A percentile compares a stretch with the other conserved stretches of the same genome.
These are phyloP conservation scores for Cyclura pinguis DNA, from an alignment of 2,797 vertebrate species.

Conservation along the genomic window DNA sequence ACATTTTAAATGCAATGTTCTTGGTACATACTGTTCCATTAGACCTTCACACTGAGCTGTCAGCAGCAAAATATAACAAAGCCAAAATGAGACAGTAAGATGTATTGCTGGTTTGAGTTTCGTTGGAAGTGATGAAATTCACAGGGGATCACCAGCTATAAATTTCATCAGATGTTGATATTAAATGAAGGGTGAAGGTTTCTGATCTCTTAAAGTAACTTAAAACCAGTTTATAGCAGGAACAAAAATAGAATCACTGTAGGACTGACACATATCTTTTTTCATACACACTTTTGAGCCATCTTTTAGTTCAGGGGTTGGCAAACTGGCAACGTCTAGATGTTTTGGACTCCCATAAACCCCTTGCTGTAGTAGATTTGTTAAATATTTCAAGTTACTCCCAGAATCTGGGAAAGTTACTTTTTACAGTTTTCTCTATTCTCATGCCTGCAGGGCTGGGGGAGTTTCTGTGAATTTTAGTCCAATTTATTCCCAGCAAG, in stretches of 20 bases:
- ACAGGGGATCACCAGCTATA: neutral
- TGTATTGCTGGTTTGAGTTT: neutral
- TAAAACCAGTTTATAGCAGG: neutral
- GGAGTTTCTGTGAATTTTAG: no score
- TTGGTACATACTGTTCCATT: slow-evolving; percentile 1
- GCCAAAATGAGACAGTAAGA: neutral
- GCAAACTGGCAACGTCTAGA: neutral
- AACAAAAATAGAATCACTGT: neutral
- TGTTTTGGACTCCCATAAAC: neutral
- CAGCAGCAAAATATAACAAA: neutral
- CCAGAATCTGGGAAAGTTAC: no score
- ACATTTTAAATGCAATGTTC: neutral
- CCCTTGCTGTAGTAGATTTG: neutral
- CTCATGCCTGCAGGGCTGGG: no score
- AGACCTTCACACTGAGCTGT: neutral
- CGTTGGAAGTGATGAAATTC: neutral
- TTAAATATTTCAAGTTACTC: no score
- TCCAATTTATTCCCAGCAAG: neutral
- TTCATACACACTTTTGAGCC: neutral
- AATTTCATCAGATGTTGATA: slow-evolving; percentile 1
- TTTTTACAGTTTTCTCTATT: no score
- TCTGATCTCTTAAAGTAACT: neutral
- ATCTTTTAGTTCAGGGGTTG: neutral
- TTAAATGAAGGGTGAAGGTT: neutral
- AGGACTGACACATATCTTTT: neutral